Evolutionary conservation across 2,113 vertebrate species (phyloP), one percentile per base, ranked within the genome.

Genomic region (Heliornis fulica): DNA sequence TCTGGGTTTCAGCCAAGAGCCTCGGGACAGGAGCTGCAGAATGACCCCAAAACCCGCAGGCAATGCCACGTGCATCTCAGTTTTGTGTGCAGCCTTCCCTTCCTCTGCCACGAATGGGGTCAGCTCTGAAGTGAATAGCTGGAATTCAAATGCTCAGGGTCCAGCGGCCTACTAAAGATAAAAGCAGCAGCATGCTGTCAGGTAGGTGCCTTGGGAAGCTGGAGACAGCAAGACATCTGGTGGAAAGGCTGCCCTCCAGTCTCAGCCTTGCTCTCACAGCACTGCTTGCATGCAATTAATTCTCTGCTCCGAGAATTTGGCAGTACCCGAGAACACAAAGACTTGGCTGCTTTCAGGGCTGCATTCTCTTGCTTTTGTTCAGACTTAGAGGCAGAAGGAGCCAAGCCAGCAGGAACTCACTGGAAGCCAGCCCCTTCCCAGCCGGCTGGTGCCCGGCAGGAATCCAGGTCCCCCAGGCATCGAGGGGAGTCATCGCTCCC

Each of bases 261-360:
- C 59, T 25, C 66, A 64, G 66, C 41, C 36, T 51, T 79, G 53
- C 36, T 94, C 15, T 76, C 41, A 45, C 0, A 0, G n/a, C 36
- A 21, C 22, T 15, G 26, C 53, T 72, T 53, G 32, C 25, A 17
- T 15, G 10, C 19, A 38, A 21, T 45, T 70, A 19, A 82, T 28
- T 20, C 51, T 87, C 51, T 72, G 66, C 43, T 89, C 56, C 0
- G 0, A 57, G n/a, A 53, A 57, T 75, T 69, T 83, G 61, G 45
- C 66, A 50, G 34, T 41, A 53, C 13, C 0, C 0, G 25, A 72
- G 36, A 31, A 83, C 0, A 0, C 3, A 7, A 43, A 34, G 57
- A 59, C 5, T 3, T 93, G 87, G n/a, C 77, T 75, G 43, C 74
- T 84, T 61, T 84, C 1, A 3, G 28, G 25, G 7, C 48, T 83